A percentile compares a stretch with the other conserved stretches of the same genome.
These are phyloP conservation scores for Campaea margaritaria DNA, from an alignment of 2,888 invertebrate species.

Conservation along the genomic window DNA sequence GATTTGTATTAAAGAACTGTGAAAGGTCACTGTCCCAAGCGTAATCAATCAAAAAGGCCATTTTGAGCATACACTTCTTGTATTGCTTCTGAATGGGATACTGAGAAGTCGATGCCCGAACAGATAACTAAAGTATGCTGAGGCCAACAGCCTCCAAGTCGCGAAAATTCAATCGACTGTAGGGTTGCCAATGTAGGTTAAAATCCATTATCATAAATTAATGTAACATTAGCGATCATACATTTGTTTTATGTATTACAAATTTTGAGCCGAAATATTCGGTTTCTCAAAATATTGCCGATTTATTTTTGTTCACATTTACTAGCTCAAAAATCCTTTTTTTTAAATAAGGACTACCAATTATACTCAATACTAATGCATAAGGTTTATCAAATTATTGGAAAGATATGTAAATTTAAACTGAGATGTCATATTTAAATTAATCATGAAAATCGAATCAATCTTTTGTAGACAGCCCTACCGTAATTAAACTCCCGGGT, in stretches of 20 bases:
- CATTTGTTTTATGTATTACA: too few species aligned
- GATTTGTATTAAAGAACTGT: not conserved
- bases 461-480: constrained; percentile 54
- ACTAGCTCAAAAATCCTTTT: too few species aligned
- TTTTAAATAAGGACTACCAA: too few species aligned
- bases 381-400: too few species aligned
- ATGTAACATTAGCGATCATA: too few species aligned
- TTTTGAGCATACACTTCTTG: constrained; percentile 18
- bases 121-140: constrained; percentile 56
- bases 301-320: too few species aligned
- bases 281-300: too few species aligned
- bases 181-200: constrained; percentile 45
- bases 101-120: constrained; percentile 67
- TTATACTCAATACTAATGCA: too few species aligned
- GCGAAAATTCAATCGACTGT: constrained; percentile 63
- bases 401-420: too few species aligned
- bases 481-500: constrained; percentile 25
- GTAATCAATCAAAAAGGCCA: not conserved
- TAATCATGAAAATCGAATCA: constrained; percentile 6
- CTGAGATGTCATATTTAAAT: too few species aligned
- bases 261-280: too few species aligned
- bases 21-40: not conserved
- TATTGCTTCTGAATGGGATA: constrained; percentile 66
- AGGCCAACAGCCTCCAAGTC: constrained; percentile 60
- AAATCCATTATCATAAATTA: not conserved